phyloP scores from a whole-genome alignment of 2,888 invertebrate genomes.

The Neoaliturus tenellus region DNA sequence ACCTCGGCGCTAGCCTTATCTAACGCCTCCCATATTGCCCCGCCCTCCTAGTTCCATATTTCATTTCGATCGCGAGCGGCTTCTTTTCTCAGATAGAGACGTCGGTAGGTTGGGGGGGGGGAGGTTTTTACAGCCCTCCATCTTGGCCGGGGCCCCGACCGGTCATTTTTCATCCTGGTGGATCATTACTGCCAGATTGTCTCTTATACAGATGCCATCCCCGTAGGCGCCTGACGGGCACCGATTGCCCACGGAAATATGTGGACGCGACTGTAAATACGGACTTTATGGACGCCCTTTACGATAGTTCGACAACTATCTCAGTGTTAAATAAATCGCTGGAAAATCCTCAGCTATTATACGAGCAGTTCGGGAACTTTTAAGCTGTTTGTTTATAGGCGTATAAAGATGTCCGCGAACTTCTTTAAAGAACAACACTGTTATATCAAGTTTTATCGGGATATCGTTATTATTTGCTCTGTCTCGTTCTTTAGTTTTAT shows the following conservation, averaged over 20 bases:
- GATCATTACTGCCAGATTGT: conserved; percentile 49
- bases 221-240: background rate
- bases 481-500: background rate
- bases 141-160: conserved; percentile 39
- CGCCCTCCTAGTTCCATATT: conserved; percentile 63
- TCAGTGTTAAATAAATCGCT: conserved; percentile 34
- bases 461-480: background rate
- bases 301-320: conserved; percentile 25
- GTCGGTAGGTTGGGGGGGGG: conserved; percentile 40
- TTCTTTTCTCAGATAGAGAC: conserved; percentile 60
- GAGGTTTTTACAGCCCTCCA: conserved; percentile 35
- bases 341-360: conserved; percentile 44
- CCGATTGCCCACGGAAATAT: conserved; percentile 3
- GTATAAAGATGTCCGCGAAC: conserved; percentile 46
- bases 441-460: conserved; percentile 14
- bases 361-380: conserved; percentile 37
- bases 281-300: background rate
- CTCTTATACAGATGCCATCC: background rate
- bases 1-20: conserved; percentile 64
- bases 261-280: background rate
- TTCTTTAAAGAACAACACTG: conserved; percentile 11
- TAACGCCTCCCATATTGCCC: conserved; percentile 67
- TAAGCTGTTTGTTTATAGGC: conserved; percentile 52
- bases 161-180: conserved; percentile 39
- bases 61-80: conserved; percentile 66